Evolutionary conservation across 2,888 invertebrate genomes (phyloP), one percentile per base, ranked within the genome.

Genomic region (Dynastes maya): DNA sequence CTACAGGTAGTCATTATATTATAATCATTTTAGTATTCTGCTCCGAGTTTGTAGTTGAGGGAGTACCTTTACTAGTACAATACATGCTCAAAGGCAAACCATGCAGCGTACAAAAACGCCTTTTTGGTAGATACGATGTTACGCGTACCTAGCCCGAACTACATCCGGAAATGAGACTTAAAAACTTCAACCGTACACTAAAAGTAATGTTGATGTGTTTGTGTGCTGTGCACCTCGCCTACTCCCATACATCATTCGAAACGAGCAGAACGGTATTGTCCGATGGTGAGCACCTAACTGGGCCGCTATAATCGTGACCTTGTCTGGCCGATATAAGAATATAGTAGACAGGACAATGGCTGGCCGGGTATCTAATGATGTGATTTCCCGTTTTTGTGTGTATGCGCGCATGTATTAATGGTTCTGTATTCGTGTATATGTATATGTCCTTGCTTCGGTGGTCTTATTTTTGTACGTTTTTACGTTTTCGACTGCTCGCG

Each of bases 261-360:
- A 67, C 40, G 70, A 51, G 67, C 45, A 51, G 55, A 58, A 58
- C 72, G 72, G 72, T 72, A 72, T 72, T 72, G 77, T 70, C 49
- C 45, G 67, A 51, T 63, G 37, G 11, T 4, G 77, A 77, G 51
- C 58, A 80, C 76, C 76, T 78, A 80, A 80, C 81, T 83, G 83
- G 83, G 78, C 82, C 79, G 80, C 83, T 83, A 81, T 80, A 83
- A 80, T 81, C 80, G 79, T 83, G 84, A 84, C 84, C 84, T 84
- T 84, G 83, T 83, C 82, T 80, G 79, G 81, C 77, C 78, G 80
- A 83, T 77, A 79, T 80, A 83, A 84, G 83, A 83, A 83, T 82
- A 84, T 84, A 82, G 81, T 80, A 81, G 72, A 72, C 72, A 58
- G 72, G 72, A 72, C 72, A 72, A 72, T 72, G 72, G 72, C 72